Base-by-base conservation (phyloP, 2,888 invertebrate genomes). In the Metalampra italica region DNA sequence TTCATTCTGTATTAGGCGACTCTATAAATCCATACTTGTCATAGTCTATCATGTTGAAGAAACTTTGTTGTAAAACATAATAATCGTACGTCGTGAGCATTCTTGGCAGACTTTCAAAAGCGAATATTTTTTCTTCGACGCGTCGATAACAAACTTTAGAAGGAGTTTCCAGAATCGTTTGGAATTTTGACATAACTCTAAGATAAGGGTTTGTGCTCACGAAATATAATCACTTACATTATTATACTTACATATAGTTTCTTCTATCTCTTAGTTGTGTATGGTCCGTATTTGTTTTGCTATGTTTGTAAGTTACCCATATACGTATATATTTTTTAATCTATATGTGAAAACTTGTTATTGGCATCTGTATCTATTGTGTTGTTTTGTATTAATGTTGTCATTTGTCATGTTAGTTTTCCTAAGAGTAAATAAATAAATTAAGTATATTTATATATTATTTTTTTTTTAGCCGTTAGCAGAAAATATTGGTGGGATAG, bases 111-210 rank as follows among this genome's bases (percentile, higher is more conserved):
- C 29, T 22, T 42, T 47, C 36, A 47, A 47, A 42, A 36, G 12
- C 4, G 34, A 43, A 30, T 46, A 57, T 60, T 60, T 61, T 62
- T 60, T 57, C 55, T 43, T 39, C 43, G 54, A 59, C 55, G 54
- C 52, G 51, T 54, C 62, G 62, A 60, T 62, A 54, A 48, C 54
- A 43, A 60, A 62, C 55, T 64, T 61, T 53, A 57, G 59, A 60
- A 66, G 60, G 63, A 75, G 68, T 71, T 73, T 54, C 57, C 53
- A 52, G 61, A 65, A 59, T 55, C 68, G 68, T 75, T 76, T 60
- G 68, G 75, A 81, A 80, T 76, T 82, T 81, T 68, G 78, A 78
- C 78, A 71, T 63, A 75, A 81, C 75, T 82, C 5, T 79, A 59
- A 53, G 74, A 80, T 13, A 12, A 45, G 37, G 36, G 44, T 9